phyloP scores from a whole-genome alignment of 1,140 invertebrate genomes.

The Bactericera cockerelli region DNA sequence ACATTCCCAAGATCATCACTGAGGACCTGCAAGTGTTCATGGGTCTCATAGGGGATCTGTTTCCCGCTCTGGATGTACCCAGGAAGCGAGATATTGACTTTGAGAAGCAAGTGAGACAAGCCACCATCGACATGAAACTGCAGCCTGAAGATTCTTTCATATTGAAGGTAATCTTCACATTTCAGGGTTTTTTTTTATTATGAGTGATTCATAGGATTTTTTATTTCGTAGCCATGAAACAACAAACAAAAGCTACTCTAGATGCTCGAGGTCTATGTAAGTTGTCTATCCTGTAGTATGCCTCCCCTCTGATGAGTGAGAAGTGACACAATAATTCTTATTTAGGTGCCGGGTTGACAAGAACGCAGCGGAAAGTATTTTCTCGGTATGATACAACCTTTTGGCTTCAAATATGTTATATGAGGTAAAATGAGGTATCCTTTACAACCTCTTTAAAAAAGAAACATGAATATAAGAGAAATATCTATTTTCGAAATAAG shows the following conservation, averaged over 20 bases:
- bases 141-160: slow-evolving; percentile 86
- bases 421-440: too few species aligned
- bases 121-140: slow-evolving; percentile 63
- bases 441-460: too few species aligned
- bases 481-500: too few species aligned
- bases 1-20: slow-evolving; percentile 81
- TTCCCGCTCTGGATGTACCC: slow-evolving; percentile 76
- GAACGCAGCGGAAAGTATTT: too few species aligned
- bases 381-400: too few species aligned
- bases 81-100: slow-evolving; percentile 67
- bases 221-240: neutral
- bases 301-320: too few species aligned
- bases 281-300: neutral
- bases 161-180: slow-evolving; percentile 41
- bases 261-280: neutral
- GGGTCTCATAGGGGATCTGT: slow-evolving; percentile 79
- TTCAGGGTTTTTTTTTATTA: slow-evolving; percentile 8
- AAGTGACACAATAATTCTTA: too few species aligned
- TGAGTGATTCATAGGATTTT: too few species aligned
- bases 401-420: too few species aligned
- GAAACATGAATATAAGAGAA: too few species aligned
- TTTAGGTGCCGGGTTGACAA: too few species aligned
- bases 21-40: slow-evolving; percentile 81
- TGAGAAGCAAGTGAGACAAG: slow-evolving; percentile 59
- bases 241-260: too few species aligned